Conservation (phyloP, 2,113 vertebrate genomes). For the Clarias batrachus region DNA sequence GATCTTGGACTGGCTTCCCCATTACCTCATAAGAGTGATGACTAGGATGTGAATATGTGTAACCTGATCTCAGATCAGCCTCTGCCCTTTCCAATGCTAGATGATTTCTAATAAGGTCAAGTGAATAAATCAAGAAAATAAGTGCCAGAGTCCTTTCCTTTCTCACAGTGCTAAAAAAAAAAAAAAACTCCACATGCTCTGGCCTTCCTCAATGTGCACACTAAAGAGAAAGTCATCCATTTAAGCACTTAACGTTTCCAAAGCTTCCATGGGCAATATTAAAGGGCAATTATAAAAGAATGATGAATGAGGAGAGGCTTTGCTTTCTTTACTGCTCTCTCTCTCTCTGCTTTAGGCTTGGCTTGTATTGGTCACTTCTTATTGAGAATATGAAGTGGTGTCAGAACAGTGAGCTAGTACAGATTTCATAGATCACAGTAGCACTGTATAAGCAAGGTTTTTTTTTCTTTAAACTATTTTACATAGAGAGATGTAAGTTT, state of each 20-base stretch:
- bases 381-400: background rate
- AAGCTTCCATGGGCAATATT: constrained; percentile 41
- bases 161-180: constrained; percentile 7
- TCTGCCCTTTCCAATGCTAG: constrained; percentile 6
- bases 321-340: constrained; percentile 20
- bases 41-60: constrained; percentile 6
- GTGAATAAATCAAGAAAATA: constrained; percentile 37
- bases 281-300: constrained; percentile 39
- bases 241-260: constrained; percentile 37
- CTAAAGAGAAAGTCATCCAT: constrained; percentile 25
- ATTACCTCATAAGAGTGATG: constrained; percentile 26
- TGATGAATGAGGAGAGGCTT: constrained; percentile 39
- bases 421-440: background rate
- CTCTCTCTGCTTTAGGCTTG: constrained; percentile 2
- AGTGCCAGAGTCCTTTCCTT: constrained; percentile 8
- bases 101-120: constrained; percentile 44
- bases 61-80: constrained; percentile 24
- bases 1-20: constrained; percentile 6
- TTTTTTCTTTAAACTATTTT: background rate
- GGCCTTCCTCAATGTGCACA: background rate
- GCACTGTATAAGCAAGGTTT: background rate
- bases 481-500: no score
- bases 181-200: background rate
- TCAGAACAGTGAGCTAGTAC: background rate
- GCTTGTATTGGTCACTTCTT: background rate